Evolutionary conservation across 2,888 invertebrate genomes (phyloP), one percentile per base, ranked within the genome.

Genomic region (Coelopa pilipes): DNA sequence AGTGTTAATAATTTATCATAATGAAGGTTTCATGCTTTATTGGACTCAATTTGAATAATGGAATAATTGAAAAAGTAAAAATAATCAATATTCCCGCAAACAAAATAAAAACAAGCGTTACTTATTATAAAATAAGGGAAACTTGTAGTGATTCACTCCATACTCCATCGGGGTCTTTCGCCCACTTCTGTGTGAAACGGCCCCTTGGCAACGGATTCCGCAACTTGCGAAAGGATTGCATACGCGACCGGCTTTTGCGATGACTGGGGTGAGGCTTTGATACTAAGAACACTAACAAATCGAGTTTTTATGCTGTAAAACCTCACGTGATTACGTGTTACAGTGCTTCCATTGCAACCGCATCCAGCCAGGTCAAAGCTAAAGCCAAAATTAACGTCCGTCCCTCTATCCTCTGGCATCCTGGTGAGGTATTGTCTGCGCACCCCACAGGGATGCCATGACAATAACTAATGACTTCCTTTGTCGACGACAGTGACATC

Each of bases 401-500:
- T 2, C 34, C 34, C 34, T 34, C 4, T 34, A 7, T 57, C 21
- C 21, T 57, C 19, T 17, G 57, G 19, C 57, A 11, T 19, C 57
- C 57, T 34, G 34, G 47, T 45, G 65, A 46, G 19, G 46, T 5
- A 65, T 45, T 65, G 65, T 47, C 65, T 45, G 63, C 21, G 57
- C 21, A 65, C 15, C 65, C 46, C 17, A 34, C 45, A 34, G 1
- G 15, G 45, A 57, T 69, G 55, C 59, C 57, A 57, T 69, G 69
- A 57, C 69, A 69, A 69, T 69, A 70, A 70, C 70, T 70, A 70
- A 70, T 70, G 60, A 70, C 60, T 70, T 70, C 60, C 70, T 70
- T 70, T 70, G 70, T 59, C 57, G 46, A 24, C 67, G 21, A 63
- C 46, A 63, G 46, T 46, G 65, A 65, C 65, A 65, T 65, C 47